Evolutionary conservation across 1,140 invertebrate genomes (phyloP), one percentile per base, ranked within the genome.

Genomic region (Venustaconcha ellipsiformis): DNA sequence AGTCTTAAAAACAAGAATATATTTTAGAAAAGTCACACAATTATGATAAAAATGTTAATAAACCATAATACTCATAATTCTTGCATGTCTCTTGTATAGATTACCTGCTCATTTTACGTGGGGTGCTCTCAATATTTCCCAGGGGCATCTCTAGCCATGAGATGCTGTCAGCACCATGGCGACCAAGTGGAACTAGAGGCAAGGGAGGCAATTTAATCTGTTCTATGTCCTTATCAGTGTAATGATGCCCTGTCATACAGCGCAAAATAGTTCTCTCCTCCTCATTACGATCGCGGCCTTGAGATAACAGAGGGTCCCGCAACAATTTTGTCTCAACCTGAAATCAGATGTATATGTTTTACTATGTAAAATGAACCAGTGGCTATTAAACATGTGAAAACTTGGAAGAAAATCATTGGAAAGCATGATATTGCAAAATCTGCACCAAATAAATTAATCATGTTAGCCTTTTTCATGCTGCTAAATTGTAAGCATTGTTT

Each of bases 71-170:
- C 11, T 48, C 37, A 48, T 48, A 48, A 48, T 48, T 48, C 37
- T 48, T 48, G 37, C 6, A 11, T 48, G 37, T 48, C 37, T 48
- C 37, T 48, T 48, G 37, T 48, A 48, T 8, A 26, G 14, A 26
- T 8, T 63, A 89, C 88, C 87, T 87, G 84, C 86, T 89, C 23
- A 82, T 82, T 55, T 80, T 67, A 26, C 87, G 70, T 14, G 82
- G 80, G 15, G 84, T 77, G 70, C 86, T 87, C 64, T 89, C 88
- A 26, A 89, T 89, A 63, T 89, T 84, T 48, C 74, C 68, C 1
- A 88, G 69, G 14, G 87, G 87, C 87, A 89, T 88, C 60, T 83
- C 71, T 37, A 86, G 66, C 88, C 88, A 89, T 14, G 72, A 78
- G 5, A 78, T 67, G 67, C 85, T 84, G 70, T 87, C 82, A 1